Evolutionary conservation across 2,797 vertebrate genomes (phyloP).

Genomic region (Anableps anableps): DNA sequence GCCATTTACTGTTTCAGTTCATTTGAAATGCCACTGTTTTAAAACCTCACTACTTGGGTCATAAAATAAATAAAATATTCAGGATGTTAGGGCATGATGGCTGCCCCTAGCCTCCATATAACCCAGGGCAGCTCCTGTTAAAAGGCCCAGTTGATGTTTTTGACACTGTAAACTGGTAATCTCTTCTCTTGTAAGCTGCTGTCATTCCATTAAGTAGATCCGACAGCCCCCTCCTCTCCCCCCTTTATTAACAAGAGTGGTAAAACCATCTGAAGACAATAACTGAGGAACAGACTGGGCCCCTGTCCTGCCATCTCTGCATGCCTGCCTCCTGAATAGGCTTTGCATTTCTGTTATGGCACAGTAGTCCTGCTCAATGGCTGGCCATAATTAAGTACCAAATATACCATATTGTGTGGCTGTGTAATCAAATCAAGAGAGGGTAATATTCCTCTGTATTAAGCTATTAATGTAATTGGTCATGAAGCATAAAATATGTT

Average conservation of each 20-base stretch:
- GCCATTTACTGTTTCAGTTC: constrained; percentile 75
- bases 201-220: constrained; percentile 94
- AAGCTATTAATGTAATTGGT: constrained; percentile 99
- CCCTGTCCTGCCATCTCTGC: constrained; percentile 51
- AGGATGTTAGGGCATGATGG: constrained; percentile 61
- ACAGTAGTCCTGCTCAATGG: constrained; percentile 93
- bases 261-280: constrained; percentile 96
- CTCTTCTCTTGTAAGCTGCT: constrained; percentile 89
- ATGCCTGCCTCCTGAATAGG: constrained; percentile 63
- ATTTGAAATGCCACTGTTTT: constrained; percentile 81
- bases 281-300: constrained; percentile 86
- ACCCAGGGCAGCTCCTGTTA: constrained; percentile 87
- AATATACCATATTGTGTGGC: constrained; percentile 99
- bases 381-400: constrained; percentile 99
- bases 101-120: constrained; percentile 87
- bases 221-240: constrained; percentile 60
- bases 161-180: constrained; percentile 94
- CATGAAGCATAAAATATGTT: constrained; percentile 99
- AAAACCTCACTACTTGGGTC: constrained; percentile 79
- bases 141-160: constrained; percentile 92
- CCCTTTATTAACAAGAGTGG: constrained; percentile 95
- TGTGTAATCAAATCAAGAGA: constrained; percentile 99
- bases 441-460: constrained; percentile 99
- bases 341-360: constrained; percentile 86
- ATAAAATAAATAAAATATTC: constrained; percentile 80